Percentiles rank a stretch among this genome's conserved stretches.
Conservation (phyloP, 2,888 invertebrate species). For the Axea sp. region DNA sequence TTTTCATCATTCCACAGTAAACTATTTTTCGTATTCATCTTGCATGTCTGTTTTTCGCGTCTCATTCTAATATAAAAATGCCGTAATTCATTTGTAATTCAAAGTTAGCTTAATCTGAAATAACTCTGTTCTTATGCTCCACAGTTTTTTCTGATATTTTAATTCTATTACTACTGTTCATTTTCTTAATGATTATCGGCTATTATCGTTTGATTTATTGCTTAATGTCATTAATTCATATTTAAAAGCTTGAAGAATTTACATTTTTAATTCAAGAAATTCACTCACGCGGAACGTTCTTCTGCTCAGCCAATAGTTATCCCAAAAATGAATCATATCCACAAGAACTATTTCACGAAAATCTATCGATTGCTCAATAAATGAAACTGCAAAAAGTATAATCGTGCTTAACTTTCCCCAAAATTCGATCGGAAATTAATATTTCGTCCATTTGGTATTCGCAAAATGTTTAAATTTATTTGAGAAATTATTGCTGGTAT, state of each 20-base stretch:
- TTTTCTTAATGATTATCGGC: constrained; percentile 14
- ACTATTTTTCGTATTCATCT: constrained; percentile 43
- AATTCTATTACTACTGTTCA: constrained; percentile 23
- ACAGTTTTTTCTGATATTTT: constrained; percentile 20
- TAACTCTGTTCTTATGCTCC: no score
- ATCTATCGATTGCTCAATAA: constrained; percentile 14
- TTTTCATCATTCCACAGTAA: no score
- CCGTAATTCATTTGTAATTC: no score
- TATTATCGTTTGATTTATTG: constrained; percentile 11
- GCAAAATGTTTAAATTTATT: no score
- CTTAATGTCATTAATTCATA: constrained; percentile 20
- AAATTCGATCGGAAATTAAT: background rate
- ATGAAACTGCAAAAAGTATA: background rate
- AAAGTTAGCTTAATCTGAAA: no score
- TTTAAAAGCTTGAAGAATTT: constrained; percentile 12
- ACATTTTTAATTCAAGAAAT: constrained; percentile 3
- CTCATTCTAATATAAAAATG: no score
- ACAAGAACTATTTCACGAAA: constrained; percentile 16
- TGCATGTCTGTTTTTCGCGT: background rate
- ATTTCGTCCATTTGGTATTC: no score
- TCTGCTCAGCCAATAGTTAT: constrained; percentile 2
- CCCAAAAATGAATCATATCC: constrained; percentile 16
- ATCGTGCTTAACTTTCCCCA: background rate
- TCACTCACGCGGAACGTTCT: background rate
- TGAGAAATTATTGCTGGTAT: no score